Evolutionary conservation across 2,113 vertebrate genomes (phyloP).

Genomic region (Rhea americana): DNA sequence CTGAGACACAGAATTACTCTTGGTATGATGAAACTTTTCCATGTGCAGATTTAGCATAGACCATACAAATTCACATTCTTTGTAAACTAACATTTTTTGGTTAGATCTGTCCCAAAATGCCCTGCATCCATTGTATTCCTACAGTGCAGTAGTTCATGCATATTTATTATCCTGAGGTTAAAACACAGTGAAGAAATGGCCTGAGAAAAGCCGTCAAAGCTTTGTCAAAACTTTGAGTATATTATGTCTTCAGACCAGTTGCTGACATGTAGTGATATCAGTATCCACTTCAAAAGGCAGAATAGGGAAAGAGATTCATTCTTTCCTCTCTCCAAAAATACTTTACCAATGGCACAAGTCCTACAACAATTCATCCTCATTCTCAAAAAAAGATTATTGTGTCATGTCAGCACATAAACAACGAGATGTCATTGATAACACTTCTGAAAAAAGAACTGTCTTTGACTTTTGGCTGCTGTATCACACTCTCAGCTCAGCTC

Average conservation of each 20-base stretch:
- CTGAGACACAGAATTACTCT: not conserved
- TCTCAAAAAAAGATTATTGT: not conserved
- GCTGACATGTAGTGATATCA: not conserved
- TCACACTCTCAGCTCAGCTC: not conserved
- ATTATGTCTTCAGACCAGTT: not conserved
- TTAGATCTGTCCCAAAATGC: not conserved
- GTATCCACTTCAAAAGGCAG: not conserved
- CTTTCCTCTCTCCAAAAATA: not conserved
- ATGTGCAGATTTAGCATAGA: not conserved
- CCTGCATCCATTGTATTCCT: not conserved
- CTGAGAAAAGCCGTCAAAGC: not conserved
- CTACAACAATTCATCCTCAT: not conserved
- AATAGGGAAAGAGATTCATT: not conserved
- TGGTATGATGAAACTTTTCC: not conserved
- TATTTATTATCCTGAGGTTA: not conserved
- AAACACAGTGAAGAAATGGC: not conserved
- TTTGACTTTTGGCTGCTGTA: not conserved
- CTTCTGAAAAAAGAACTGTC: not conserved
- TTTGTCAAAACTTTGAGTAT: not conserved
- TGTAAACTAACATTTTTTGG: not conserved
- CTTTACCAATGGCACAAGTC: not conserved
- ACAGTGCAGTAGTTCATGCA: rapidly evolving
- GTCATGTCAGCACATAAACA: conserved; percentile 5
- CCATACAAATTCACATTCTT: not conserved
- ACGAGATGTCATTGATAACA: not conserved